Conservation (phyloP, 2,797 vertebrate species). For the Lacerta agilis region DNA sequence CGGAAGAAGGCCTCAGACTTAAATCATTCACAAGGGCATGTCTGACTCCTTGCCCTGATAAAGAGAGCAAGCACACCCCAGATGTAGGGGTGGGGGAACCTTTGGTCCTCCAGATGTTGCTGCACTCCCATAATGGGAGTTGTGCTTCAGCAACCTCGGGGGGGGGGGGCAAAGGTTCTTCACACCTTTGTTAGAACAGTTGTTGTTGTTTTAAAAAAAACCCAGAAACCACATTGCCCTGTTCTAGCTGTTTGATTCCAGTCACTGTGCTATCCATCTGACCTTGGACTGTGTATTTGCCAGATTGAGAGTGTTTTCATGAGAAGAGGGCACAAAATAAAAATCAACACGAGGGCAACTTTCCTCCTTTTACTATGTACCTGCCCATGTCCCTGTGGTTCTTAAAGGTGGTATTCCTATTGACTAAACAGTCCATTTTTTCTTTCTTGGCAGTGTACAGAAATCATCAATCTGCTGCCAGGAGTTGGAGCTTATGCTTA, state of each 20-base stretch:
- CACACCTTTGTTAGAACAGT: neutral
- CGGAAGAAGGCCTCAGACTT: neutral
- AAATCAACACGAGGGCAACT: neutral
- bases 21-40: no score
- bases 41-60: neutral
- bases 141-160: no score
- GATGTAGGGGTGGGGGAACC: neutral
- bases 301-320: neutral
- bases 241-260: neutral
- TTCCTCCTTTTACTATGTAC: neutral
- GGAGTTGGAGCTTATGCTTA: neutral
- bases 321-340: neutral
- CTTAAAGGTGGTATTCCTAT: constrained; percentile 8
- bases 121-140: no score
- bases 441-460: neutral
- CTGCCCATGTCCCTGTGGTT: accelerated
- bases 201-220: no score
- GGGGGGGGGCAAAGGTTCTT: no score
- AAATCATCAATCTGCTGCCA: neutral
- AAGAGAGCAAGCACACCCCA: neutral
- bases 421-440: constrained; percentile 2
- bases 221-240: neutral
- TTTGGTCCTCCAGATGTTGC: no score
- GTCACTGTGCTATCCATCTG: neutral
- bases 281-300: neutral